Conservation (phyloP, 1,140 invertebrate species). For the Drosophila hydei region DNA sequence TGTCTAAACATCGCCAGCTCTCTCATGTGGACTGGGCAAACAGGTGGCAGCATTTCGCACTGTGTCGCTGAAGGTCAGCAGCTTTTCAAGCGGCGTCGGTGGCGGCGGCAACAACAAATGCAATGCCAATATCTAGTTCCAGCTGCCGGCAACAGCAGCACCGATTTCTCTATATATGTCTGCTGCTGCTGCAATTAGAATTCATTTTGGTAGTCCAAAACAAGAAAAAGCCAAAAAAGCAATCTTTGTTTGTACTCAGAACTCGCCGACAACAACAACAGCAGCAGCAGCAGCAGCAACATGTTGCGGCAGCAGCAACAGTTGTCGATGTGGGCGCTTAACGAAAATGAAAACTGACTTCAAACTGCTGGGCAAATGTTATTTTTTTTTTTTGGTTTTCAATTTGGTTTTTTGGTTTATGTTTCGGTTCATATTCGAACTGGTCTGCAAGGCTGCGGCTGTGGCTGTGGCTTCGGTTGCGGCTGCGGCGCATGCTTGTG, state of each 20-base stretch:
- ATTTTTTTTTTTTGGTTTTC: slow-evolving; percentile 14
- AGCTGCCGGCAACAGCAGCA: slow-evolving; percentile 10
- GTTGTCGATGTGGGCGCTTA: slow-evolving; percentile 36
- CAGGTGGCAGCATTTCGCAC: slow-evolving; percentile 51
- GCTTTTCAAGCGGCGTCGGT: slow-evolving; percentile 38
- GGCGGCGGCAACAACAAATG: neutral
- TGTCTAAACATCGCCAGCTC: slow-evolving; percentile 35
- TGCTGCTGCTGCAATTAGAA: slow-evolving; percentile 17
- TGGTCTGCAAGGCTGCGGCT: slow-evolving; percentile 44
- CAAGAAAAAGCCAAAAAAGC: slow-evolving; percentile 20
- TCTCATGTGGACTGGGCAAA: slow-evolving; percentile 52
- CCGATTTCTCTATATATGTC: neutral
- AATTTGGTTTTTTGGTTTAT: slow-evolving; percentile 35
- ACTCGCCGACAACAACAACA: slow-evolving; percentile 32
- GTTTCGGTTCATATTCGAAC: slow-evolving; percentile 51
- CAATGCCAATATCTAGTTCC: slow-evolving; percentile 14
- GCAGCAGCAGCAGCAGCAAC: no score
- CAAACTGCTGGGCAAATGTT: slow-evolving; percentile 57
- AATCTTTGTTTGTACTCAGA: slow-evolving; percentile 23
- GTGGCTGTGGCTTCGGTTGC: slow-evolving; percentile 30
- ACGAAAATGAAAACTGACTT: slow-evolving; percentile 67
- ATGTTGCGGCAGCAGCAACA: slow-evolving; percentile 6
- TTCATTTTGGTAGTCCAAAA: slow-evolving; percentile 13
- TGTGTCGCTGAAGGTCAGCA: slow-evolving; percentile 58
- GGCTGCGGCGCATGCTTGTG: slow-evolving; percentile 34